Conservation (phyloP, 2,888 invertebrate species). For the Rhopalosiphum nymphaeae region DNA sequence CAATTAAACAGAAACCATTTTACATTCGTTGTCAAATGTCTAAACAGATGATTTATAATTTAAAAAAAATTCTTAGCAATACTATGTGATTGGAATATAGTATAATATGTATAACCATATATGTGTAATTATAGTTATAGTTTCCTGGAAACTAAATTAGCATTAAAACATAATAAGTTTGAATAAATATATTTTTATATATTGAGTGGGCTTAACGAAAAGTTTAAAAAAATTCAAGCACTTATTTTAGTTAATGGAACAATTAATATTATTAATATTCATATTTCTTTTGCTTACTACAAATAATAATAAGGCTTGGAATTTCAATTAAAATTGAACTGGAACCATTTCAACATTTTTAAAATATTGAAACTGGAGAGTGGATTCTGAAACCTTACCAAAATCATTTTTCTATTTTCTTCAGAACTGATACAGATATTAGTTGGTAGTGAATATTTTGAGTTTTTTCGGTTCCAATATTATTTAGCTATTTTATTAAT, state of each 20-base stretch:
- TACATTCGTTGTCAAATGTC: conserved; percentile 6
- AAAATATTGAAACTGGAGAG: not conserved
- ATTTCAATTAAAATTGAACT: not conserved
- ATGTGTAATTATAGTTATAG: not conserved
- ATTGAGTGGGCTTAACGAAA: not conserved
- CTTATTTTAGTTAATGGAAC: not conserved
- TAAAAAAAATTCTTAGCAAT: not conserved
- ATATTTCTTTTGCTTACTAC: not conserved
- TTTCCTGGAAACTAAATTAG: not conserved
- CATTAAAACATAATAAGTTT: not conserved
- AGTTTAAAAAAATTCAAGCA: not conserved
- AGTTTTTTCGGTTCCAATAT: not conserved
- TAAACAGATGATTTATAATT: not conserved
- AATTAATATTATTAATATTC: conserved; percentile 3
- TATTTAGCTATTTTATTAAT: not conserved
- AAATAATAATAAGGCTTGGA: not conserved
- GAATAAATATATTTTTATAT: not conserved
- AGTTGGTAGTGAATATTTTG: not conserved
- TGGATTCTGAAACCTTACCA: not conserved
- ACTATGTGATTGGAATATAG: not conserved
- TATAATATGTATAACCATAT: not conserved
- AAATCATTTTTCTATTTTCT: not conserved
- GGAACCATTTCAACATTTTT: not conserved
- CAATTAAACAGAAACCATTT: conserved; percentile 43
- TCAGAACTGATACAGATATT: not conserved